Percentiles rank a stretch among this genome's conserved stretches.
Evolutionary conservation across 1,140 invertebrate species (phyloP).

Genomic region (Uloborus diversus): DNA sequence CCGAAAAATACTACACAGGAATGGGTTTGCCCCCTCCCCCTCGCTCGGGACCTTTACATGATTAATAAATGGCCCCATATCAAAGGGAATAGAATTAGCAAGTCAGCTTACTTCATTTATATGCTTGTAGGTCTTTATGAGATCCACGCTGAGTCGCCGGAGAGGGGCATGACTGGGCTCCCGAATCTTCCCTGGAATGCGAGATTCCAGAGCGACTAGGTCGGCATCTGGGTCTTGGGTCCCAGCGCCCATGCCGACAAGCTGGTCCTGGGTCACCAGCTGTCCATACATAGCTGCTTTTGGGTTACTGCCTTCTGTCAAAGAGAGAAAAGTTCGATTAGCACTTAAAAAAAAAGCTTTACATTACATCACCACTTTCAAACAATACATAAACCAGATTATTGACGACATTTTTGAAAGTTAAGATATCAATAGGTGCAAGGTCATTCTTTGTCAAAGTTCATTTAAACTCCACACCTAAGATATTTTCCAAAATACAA

Average conservation of each 20-base stretch:
- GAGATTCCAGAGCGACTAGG: conserved; percentile 43
- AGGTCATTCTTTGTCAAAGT: too few species aligned
- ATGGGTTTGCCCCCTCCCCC: too few species aligned
- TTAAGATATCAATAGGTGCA: neutral
- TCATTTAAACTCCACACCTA: too few species aligned
- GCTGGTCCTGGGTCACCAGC: conserved; percentile 85
- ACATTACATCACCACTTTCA: neutral
- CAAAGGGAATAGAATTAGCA: too few species aligned
- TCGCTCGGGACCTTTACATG: too few species aligned
- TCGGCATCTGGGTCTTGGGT: conserved; percentile 54
- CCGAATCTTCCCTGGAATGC: conserved; percentile 73
- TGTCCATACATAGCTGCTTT: conserved; percentile 76
- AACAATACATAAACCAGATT: neutral
- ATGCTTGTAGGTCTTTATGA: conserved; percentile 99
- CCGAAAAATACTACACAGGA: too few species aligned
- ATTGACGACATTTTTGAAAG: neutral
- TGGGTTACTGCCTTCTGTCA: conserved; percentile 26
- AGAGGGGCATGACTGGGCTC: conserved; percentile 91
- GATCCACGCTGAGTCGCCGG: conserved; percentile 95
- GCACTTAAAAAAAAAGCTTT: neutral
- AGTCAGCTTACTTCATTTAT: conserved; percentile 99
- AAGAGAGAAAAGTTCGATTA: neutral
- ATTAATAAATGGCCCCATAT: too few species aligned
- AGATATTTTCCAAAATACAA: too few species aligned
- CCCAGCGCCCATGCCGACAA: conserved; percentile 68